Evolutionary conservation across 2,797 vertebrate genomes (phyloP), one percentile per base, ranked within the genome.

Genomic region (Pipistrellus pygmaeus): DNA sequence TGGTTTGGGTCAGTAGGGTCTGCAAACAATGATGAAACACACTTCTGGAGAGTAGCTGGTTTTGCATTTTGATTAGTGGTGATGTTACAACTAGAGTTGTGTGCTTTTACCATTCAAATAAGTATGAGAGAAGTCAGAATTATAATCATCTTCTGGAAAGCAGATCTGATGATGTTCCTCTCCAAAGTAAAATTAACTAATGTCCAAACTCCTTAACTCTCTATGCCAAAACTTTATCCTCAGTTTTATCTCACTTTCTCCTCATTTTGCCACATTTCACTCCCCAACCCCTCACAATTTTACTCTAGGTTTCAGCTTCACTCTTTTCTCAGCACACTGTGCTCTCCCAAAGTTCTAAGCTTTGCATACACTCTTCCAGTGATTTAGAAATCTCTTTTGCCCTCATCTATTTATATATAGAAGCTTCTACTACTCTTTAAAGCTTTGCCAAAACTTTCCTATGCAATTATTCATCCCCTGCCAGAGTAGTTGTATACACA

Each of bases 71-170:
- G 53, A 46, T 17, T 82, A 71, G 44, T 66, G 53, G 55, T 82
- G 75, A 41, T 55, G 48, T 86, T 64, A 82, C 51, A 85, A 75
- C 51, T 76, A 44, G 86, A 86, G 53, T 35, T 83, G 32, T 48
- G 17, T 41, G 71, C 32, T 86, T 25, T 57, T 86, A n/a, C 32
- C 51, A 30, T 62, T 89, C 46, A 92, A 55, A 13, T 82, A 60
- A 41, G 3, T 21, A 35, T 48, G 77, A 93, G 9, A 83, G 64
- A 48, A 53, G n/a, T 76, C 48, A 68, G 71, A 77, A 64, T 82
- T 82, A 82, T 83, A 73, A 82, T 71, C 51, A n/a, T 68, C 81
- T 89, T 80, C 62, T 85, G 81, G 69, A 90, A 93, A 62, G 81
- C 51, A 84, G 32, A 86, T 68, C 60, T 69, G 51, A 81, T 41